A percentile compares a stretch with the other conserved stretches of the same genome.
These are phyloP conservation scores for Cheirogaleus medius DNA, from an alignment of 2,113 vertebrate species.

Conservation along the genomic window DNA sequence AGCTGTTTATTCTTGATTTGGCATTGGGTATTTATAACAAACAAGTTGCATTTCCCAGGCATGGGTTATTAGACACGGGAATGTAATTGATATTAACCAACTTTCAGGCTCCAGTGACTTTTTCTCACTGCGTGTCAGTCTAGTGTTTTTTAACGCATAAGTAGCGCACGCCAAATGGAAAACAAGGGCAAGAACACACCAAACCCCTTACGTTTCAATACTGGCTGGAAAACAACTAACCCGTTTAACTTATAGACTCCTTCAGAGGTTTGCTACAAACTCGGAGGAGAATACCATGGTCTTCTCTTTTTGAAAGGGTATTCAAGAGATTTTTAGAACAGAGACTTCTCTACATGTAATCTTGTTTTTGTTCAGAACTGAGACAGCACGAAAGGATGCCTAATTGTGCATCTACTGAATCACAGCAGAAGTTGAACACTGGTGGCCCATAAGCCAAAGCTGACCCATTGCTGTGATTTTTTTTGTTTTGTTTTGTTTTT, in stretches of 20 bases:
- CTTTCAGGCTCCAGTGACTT: conserved; percentile 56
- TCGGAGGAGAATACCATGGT: not conserved
- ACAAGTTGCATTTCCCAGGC: conserved; percentile 65
- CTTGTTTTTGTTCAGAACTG: not conserved
- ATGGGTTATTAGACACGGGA: conserved; percentile 66
- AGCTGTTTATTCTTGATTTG: conserved; percentile 74
- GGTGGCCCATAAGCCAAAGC: not conserved
- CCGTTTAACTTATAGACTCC: not conserved
- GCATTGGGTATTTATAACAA: conserved; percentile 69
- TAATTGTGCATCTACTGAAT: not conserved
- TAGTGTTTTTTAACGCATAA: conserved; percentile 69
- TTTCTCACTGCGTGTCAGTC: conserved; percentile 59
- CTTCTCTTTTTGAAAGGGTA: not conserved
- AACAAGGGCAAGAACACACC: conserved; percentile 42
- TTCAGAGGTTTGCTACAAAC: not conserved
- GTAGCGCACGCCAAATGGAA: conserved; percentile 55
- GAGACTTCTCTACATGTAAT: not conserved
- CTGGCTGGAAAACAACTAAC: conserved; percentile 51
- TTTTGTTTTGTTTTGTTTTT: too few species aligned
- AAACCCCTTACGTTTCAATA: conserved; percentile 43
- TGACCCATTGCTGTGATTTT: not conserved
- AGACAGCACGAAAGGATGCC: not conserved
- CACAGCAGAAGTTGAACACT: not conserved
- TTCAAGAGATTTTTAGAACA: not conserved
- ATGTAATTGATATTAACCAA: conserved; percentile 77